Conservation (phyloP, 2,113 vertebrate genomes). For the Lagopus muta region DNA sequence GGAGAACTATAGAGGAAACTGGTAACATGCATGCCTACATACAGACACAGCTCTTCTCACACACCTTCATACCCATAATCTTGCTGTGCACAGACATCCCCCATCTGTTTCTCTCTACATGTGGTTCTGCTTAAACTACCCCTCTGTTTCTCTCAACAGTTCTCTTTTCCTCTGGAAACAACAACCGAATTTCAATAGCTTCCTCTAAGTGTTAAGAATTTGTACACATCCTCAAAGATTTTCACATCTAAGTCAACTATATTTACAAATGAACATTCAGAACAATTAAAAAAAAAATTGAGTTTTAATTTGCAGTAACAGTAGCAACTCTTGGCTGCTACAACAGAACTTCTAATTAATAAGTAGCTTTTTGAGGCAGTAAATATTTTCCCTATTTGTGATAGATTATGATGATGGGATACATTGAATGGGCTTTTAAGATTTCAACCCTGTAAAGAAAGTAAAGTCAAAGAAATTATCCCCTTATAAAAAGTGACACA, state of each 20-base stretch:
- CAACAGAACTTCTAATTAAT: background rate
- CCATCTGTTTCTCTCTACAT: background rate
- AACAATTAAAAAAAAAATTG: background rate
- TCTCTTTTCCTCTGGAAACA: background rate
- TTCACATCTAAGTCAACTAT: background rate
- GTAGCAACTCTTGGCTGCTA: background rate
- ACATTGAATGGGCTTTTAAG: background rate
- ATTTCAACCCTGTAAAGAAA: background rate
- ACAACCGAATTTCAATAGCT: background rate
- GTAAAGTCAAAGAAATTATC: background rate
- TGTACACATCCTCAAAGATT: background rate
- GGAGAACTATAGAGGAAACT: background rate
- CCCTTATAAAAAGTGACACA: background rate
- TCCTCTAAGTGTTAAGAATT: background rate
- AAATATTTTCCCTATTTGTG: background rate
- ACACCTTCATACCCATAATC: background rate
- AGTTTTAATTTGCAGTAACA: background rate
- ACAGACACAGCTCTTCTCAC: background rate
- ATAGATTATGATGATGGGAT: background rate
- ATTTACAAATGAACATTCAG: background rate
- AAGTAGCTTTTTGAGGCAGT: conserved; percentile 1
- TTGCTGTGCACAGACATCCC: background rate
- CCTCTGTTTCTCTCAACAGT: background rate
- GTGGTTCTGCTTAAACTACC: background rate
- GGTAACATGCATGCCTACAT: background rate